Evolutionary conservation across 2,797 vertebrate genomes (phyloP).

Genomic region (Parotocinclus haroldoi): DNA sequence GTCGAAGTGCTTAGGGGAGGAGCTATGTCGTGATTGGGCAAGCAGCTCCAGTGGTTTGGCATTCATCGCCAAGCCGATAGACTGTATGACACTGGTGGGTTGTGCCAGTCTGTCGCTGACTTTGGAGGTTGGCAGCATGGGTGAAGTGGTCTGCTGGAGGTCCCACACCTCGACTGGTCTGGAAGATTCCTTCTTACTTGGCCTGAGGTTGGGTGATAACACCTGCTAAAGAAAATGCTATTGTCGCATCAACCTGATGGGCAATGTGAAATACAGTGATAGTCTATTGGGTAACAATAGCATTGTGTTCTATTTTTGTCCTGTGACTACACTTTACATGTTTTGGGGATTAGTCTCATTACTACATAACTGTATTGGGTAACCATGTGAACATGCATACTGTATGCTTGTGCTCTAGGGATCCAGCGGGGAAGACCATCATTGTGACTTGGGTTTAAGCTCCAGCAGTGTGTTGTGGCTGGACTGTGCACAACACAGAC

Average conservation of each 20-base stretch:
- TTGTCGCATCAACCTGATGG: background rate
- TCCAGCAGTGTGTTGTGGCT: too few relatives aligned
- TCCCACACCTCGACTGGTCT: conserved; percentile 71
- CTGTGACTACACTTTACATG: too few relatives aligned
- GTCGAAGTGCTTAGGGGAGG: conserved; percentile 79
- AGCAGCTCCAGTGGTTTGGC: conserved; percentile 88
- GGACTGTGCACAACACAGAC: too few relatives aligned
- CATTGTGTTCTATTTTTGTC: too few relatives aligned
- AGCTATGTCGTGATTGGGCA: conserved; percentile 82
- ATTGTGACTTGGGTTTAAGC: too few relatives aligned
- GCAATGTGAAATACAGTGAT: too few relatives aligned
- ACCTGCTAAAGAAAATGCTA: conserved; percentile 64
- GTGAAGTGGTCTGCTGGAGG: conserved; percentile 78
- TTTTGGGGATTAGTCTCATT: too few relatives aligned
- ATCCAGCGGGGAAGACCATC: too few relatives aligned
- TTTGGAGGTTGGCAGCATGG: conserved; percentile 72
- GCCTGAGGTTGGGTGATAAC: conserved; percentile 75
- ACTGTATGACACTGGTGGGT: conserved; percentile 96
- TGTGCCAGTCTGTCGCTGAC: conserved; percentile 82
- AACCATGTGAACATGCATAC: too few relatives aligned
- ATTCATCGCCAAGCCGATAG: conserved; percentile 87
- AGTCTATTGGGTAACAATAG: too few relatives aligned
- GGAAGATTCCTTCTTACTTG: conserved; percentile 76
- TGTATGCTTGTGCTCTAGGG: too few relatives aligned
- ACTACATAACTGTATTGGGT: too few relatives aligned